Conservation (phyloP, 2,888 invertebrate genomes). For the Chrysolina americana region DNA sequence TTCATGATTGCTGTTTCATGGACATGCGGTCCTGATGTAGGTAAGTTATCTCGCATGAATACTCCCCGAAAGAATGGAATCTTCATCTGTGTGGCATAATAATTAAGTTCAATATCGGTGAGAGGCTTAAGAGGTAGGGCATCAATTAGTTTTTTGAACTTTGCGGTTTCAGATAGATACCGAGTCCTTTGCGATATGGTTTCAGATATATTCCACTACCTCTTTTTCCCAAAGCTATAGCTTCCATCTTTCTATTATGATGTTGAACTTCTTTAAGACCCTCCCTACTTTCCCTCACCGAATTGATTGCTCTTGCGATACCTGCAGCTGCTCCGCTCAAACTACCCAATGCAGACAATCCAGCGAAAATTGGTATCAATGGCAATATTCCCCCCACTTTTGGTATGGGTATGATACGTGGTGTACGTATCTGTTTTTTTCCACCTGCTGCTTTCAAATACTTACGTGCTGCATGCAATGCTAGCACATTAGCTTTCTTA, state of each 20-base stretch:
- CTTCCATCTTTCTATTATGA: background rate
- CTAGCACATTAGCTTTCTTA: background rate
- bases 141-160: background rate
- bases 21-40: too few relatives aligned
- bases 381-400: background rate
- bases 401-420: background rate
- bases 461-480: background rate
- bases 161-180: background rate
- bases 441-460: background rate
- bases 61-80: background rate
- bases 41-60: too few relatives aligned
- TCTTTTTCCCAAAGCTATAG: background rate
- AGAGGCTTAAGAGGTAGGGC: background rate
- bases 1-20: too few relatives aligned
- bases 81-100: background rate
- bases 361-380: constrained; percentile 4
- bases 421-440: background rate
- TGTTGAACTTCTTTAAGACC: background rate
- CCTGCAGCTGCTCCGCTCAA: background rate
- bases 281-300: background rate
- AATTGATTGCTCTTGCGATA: background rate
- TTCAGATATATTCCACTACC: background rate
- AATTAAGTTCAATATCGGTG: background rate
- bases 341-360: background rate
- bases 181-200: background rate